Base-by-base conservation (phyloP, 92 coral and sea anemone genomes). In the Actinernus sp. region DNA sequence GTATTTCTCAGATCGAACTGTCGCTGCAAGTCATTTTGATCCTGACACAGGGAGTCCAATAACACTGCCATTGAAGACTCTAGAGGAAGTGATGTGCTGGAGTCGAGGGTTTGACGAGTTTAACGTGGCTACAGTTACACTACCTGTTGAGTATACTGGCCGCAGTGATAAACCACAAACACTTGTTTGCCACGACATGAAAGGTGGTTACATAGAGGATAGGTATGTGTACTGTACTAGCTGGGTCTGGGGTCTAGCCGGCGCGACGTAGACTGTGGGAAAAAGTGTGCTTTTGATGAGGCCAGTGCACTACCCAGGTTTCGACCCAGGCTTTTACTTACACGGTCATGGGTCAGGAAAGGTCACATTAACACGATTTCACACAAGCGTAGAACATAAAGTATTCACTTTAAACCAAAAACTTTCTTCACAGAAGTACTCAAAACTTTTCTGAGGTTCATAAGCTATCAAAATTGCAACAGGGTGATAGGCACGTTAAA, bases 161-260 rank as follows among this genome's bases (percentile, higher is more conserved):
- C 49, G 74, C 31, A 88, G 79, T 43, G 79, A 79, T 49, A 66
- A 83, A 48, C 91, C 89, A n/a, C 64, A 87, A 49, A 95, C 97
- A 1, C 77, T 95, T 25, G 99, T 95, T 41, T 95, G 99, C 30
- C 99, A 95, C 69, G 99, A 95, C 40, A 95, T 95, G 97, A 95
- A 78, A 50, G 99, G 99, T 26, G 99, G 99, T 1, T 95, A 90
- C 37, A 74, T 81, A 18, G 95, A 84, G 58, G 99, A 95, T 55
- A 95, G 99, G 99, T 93, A 39, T 53, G 76, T 49, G 4, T 22
- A n/a, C 20, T 43, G 11, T 52, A 13, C 9, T 22, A 39, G 18
- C 29, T 3, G 16, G 16, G 1, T 28, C 39, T 14, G 24, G 44
- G n/a, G n/a, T n/a, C n/a, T n/a, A n/a, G n/a, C n/a, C n/a, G n/a